Percentiles rank a stretch among this genome's conserved stretches.
phyloP scores from a whole-genome alignment of 2,888 invertebrate genomes.

The Mythimna albipuncta region DNA sequence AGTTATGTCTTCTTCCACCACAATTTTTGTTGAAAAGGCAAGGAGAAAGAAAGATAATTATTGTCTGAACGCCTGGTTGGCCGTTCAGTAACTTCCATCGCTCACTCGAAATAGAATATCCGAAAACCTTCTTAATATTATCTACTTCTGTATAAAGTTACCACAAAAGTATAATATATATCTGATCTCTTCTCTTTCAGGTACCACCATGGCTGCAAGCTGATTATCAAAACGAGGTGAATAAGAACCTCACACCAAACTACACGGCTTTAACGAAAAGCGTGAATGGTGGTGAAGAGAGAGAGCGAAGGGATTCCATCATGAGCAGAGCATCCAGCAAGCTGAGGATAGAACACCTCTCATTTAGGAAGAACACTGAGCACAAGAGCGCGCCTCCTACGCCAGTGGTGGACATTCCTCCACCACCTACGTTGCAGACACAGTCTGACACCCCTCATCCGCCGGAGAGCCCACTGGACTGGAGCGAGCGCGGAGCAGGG shows the following conservation, averaged over 20 bases:
- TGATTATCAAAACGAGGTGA: constrained; percentile 90
- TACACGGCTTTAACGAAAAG: constrained; percentile 85
- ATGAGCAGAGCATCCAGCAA: constrained; percentile 88
- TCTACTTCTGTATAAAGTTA: not conserved
- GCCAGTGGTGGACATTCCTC: constrained; percentile 75
- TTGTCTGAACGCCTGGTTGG: too few species aligned
- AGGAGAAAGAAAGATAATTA: too few species aligned
- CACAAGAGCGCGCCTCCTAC: constrained; percentile 81
- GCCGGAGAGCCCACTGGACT: constrained; percentile 91
- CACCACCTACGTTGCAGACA: constrained; percentile 68
- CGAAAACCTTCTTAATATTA: too few species aligned
- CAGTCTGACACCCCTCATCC: constrained; percentile 76
- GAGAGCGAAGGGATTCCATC: constrained; percentile 85
- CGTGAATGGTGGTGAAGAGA: constrained; percentile 81
- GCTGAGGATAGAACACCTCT: constrained; percentile 85
- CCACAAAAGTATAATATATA: not conserved
- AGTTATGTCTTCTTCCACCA: too few species aligned
- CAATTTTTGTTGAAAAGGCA: too few species aligned
- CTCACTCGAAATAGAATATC: too few species aligned
- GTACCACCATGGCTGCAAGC: constrained; percentile 94
- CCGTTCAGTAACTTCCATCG: too few species aligned
- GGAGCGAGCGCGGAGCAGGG: constrained; percentile 94
- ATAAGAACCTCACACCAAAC: constrained; percentile 87
- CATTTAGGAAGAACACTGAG: constrained; percentile 80
- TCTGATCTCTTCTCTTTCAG: constrained; percentile 75